Evolutionary conservation across 2,797 vertebrate species (phyloP).

Genomic region (Pipistrellus kuhlii): DNA sequence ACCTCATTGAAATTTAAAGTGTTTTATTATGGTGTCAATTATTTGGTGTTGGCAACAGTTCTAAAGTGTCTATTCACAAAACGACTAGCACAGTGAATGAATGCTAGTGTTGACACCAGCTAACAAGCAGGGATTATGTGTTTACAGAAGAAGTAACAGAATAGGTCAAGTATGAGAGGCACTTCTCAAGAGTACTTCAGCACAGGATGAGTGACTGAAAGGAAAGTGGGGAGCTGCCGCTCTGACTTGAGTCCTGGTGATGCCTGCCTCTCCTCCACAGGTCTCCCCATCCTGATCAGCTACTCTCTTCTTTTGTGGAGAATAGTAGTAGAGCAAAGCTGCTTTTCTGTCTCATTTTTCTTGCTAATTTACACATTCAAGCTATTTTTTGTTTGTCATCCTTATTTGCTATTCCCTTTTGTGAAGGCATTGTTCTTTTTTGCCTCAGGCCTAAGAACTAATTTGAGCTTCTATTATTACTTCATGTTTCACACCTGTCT

Average conservation of each 20-base stretch:
- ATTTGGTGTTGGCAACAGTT: constrained; percentile 92
- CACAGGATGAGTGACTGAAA: constrained; percentile 98
- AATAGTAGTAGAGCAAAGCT: constrained; percentile 95
- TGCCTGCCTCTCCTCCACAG: constrained; percentile 94
- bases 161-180: constrained; percentile 96
- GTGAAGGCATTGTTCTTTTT: constrained; percentile 93
- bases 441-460: constrained; percentile 97
- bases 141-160: constrained; percentile 98
- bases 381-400: constrained; percentile 97
- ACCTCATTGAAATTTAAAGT: constrained; percentile 93
- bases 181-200: constrained; percentile 94
- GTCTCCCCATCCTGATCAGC: constrained; percentile 97
- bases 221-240: constrained; percentile 94
- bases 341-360: constrained; percentile 96
- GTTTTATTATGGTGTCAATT: constrained; percentile 93
- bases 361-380: constrained; percentile 99
- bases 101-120: constrained; percentile 95
- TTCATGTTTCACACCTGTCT: constrained; percentile 99
- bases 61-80: constrained; percentile 88
- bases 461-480: constrained; percentile 99
- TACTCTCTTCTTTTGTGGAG: constrained; percentile 95
- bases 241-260: constrained; percentile 92
- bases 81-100: constrained; percentile 88
- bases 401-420: constrained; percentile 97
- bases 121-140: constrained; percentile 98